Conservation (phyloP, 2,797 vertebrate species). For the Bucorvus abyssinicus region DNA sequence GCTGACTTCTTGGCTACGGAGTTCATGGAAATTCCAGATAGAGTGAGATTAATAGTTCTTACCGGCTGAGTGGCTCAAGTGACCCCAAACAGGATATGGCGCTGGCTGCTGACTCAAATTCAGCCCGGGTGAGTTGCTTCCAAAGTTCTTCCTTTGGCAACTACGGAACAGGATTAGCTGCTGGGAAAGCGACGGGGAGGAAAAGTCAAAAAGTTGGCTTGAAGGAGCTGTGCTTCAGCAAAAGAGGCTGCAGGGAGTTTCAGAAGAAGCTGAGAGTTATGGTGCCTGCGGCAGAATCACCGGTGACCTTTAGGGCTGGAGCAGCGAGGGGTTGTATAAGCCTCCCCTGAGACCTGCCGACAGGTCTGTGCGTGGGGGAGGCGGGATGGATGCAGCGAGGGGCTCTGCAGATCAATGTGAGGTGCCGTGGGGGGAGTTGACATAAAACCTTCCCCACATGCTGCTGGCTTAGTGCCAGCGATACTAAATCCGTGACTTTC, state of each 20-base stretch:
- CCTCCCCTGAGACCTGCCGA: neutral
- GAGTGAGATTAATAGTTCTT: neutral
- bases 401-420: neutral
- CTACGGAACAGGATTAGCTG: neutral
- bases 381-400: neutral
- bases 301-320: neutral
- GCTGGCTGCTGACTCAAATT: neutral
- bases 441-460: neutral
- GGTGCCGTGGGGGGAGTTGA: neutral
- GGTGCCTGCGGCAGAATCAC: neutral
- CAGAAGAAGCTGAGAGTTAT: neutral
- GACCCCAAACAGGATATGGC: neutral
- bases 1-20: neutral
- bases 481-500: constrained; percentile 38
- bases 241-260: neutral
- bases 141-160: neutral
- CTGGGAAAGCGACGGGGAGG: neutral
- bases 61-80: neutral
- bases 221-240: neutral
- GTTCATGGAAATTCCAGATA: neutral
- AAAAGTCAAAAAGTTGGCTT: neutral
- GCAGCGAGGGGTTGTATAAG: neutral
- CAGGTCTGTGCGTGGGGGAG: neutral
- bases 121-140: neutral
- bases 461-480: neutral